Percentiles rank a stretch among this genome's conserved stretches.
phyloP scores from a whole-genome alignment of 2,797 vertebrate species.

The Zalophus californianus region DNA sequence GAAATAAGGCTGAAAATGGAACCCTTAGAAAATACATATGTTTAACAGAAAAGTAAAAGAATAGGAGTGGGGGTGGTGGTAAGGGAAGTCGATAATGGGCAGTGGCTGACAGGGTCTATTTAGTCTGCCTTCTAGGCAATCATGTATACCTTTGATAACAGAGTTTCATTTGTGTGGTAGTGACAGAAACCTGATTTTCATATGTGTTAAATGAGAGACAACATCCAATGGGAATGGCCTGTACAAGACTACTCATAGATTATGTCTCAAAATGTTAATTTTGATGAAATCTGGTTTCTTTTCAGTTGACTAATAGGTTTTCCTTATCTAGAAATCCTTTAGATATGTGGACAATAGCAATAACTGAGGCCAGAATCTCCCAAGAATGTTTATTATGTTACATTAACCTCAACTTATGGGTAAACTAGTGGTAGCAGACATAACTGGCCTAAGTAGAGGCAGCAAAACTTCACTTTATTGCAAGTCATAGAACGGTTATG shows the following conservation, averaged over 20 bases:
- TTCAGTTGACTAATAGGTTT: not conserved
- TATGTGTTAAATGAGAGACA: not conserved
- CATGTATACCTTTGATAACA: not conserved
- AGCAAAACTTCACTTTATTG: not conserved
- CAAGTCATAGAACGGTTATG: not conserved
- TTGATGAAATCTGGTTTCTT: not conserved
- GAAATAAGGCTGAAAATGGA: not conserved
- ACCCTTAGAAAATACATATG: not conserved
- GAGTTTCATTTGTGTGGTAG: not conserved
- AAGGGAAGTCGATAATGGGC: not conserved
- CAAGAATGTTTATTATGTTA: not conserved
- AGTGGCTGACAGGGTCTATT: too few species aligned
- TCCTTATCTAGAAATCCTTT: not conserved
- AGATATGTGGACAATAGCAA: not conserved
- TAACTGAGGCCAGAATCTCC: not conserved
- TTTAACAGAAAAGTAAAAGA: not conserved
- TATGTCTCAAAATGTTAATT: not conserved
- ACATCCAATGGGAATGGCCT: not conserved
- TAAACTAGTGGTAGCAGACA: not conserved
- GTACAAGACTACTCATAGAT: not conserved
- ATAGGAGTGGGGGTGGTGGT: rapidly evolving
- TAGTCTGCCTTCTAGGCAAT: not conserved
- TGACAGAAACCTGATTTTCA: not conserved
- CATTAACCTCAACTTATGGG: not conserved
- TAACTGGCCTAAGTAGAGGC: not conserved